These are phyloP conservation scores for Miltochrista miniata DNA, from an alignment of 2,888 invertebrate genomes.

Conservation along the genomic window DNA sequence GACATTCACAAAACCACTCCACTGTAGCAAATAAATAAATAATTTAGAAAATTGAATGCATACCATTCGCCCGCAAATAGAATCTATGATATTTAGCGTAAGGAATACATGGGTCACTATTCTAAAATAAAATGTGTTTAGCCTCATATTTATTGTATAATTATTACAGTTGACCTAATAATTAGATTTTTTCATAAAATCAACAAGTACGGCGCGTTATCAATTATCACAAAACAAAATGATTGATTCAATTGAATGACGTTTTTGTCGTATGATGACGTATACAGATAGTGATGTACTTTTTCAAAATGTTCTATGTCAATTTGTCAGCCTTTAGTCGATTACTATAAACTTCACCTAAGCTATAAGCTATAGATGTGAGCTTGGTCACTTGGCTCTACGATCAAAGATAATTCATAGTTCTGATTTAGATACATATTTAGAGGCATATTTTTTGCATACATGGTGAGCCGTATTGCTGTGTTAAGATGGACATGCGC, in stretches of 20 bases:
- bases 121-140: conserved; percentile 22
- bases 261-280: conserved; percentile 32
- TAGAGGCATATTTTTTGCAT: no score
- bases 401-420: no score
- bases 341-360: background rate
- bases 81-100: conserved; percentile 39
- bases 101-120: conserved; percentile 38
- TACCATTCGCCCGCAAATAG: conserved; percentile 55
- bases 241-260: no score
- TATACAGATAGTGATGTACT: conserved; percentile 25
- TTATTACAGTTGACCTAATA: background rate
- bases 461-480: no score
- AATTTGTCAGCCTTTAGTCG: conserved; percentile 9
- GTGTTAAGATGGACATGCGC: no score
- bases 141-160: conserved; percentile 41
- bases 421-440: no score
- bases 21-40: background rate
- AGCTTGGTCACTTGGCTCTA: no score
- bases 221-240: conserved; percentile 39
- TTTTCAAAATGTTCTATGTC: no score
- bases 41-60: conserved; percentile 25
- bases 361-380: background rate
- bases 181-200: conserved; percentile 29
- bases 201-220: conserved; percentile 47
- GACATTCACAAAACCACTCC: conserved; percentile 2